These are phyloP conservation scores for Syrphus vitripennis DNA, from an alignment of 2,888 invertebrate species.

Conservation along the genomic window DNA sequence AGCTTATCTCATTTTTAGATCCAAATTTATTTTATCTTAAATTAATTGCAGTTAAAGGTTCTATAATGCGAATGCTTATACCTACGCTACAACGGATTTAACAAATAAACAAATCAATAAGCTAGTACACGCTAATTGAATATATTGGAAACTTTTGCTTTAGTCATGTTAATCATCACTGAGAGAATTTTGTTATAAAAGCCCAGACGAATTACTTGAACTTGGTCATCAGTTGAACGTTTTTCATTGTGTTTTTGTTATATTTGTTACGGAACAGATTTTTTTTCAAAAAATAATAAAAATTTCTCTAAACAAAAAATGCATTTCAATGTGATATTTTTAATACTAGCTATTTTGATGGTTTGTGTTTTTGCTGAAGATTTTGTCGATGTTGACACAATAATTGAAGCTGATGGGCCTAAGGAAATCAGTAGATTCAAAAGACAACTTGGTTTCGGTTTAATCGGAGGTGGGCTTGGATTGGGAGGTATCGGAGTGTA, in stretches of 20 bases:
- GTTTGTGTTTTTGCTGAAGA: background rate
- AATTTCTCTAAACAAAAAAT: background rate
- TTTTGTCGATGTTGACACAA: background rate
- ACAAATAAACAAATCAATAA: conserved; percentile 21
- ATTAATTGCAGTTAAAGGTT: background rate
- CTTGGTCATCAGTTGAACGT: background rate
- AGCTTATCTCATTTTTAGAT: background rate
- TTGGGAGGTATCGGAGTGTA: background rate
- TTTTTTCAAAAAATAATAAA: background rate
- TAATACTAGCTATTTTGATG: background rate
- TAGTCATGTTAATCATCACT: background rate
- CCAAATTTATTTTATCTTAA: background rate
- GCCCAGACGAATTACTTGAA: background rate
- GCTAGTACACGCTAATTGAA: conserved; percentile 18
- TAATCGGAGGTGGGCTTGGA: conserved; percentile 24
- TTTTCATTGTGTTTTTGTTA: background rate
- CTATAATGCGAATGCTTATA: background rate
- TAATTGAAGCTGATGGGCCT: conserved; percentile 5
- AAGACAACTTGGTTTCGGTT: conserved; percentile 21
- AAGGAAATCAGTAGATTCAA: conserved; percentile 16
- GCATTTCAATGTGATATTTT: background rate
- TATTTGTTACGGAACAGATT: background rate
- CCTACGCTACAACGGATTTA: background rate
- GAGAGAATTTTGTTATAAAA: conserved; percentile 3
- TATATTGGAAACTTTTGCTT: background rate